Evolutionary conservation across 2,888 invertebrate species (phyloP), one percentile per base, ranked within the genome.

Genomic region (Lordiphosa andalusiaca): DNA sequence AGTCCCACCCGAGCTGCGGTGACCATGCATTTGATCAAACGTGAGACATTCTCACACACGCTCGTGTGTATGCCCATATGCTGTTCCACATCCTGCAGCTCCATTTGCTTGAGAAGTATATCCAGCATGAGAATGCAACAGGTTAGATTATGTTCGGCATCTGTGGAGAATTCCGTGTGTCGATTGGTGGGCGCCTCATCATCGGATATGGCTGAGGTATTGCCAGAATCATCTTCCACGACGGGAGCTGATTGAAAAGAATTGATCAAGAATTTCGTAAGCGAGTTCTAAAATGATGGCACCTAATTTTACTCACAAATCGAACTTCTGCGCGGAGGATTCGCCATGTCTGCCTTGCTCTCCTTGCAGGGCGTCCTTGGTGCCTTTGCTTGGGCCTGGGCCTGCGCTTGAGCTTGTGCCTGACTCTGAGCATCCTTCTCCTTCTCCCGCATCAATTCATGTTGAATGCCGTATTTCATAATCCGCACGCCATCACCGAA

Each of bases 61-160:
- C 92, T 91, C 6, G 94, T 94, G 84, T 94, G 93, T 57, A 96
- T 91, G 38, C 96, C 96, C 69, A 94, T 93, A 85, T 96, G 95
- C 69, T 93, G 92, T 72, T 95, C 94, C n/a, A 95, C 92, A 76
- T 95, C 94, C 89, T 96, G 96, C 10, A 97, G 90, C 86, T 96
- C 95, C 93, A 96, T 93, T 93, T 99, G 99, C 90, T 98, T 98
- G 10, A 98, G 91, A 46, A 98, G 90, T 72, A 98, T 95, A 87
- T 99, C 99, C 67, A 99, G 91, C 97, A 99, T 98, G 37, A 98
- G 92, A 70, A 98, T 96, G 88, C 97, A 98, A 86, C 98, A 98
- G 0, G 96, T 95, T n/a, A 98, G 91, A 88, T 97, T 96, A 51
- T 94, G 91, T 82, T 94, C 94, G 12, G 92, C 91, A 72, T 94